Evolutionary conservation across 1,140 invertebrate genomes (phyloP), one percentile per base, ranked within the genome.

Genomic region (Oreohelix idahoensis): DNA sequence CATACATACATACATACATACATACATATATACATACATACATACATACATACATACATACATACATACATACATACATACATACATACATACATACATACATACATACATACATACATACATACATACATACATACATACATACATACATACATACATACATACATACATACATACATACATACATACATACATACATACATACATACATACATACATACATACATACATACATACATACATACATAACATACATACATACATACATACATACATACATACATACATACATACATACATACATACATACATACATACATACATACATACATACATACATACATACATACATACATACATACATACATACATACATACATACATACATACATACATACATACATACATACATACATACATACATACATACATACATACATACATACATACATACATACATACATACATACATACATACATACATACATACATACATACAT

Each of bases 41-140:
- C 13, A 77, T 20, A 42, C 10, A 49, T 10, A 20, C 17, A 45
- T 10, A 77, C 13, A 58, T 17, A 36, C 51, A 53, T n/a, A 63
- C 11, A 53, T 32, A 79, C n/a, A 63, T 36, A 23, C 36, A 23
- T 58, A 51, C 29, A 29, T 79, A 35, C 63, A 69, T 69, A 35
- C 63, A n/a, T 29, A 29, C 32, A 69, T n/a, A 69, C 32, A 69
- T 10, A 69, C 32, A 69, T n/a, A 69, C 26, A 69, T 10, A 35
- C 63, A n/a, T 69, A 69, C 32, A 69, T 69, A 69, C 32, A 69
- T 69, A 69, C 32, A 69, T 69, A 69, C 32, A 69, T 69, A 69
- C 32, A 69, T 69, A 69, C 32, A 69, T 69, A 69, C 32, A 69
- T 69, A 69, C 32, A 69, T 69, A 69, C 32, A 69, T 69, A 69